A percentile compares a stretch with the other conserved stretches of the same genome.
Evolutionary conservation across 2,888 invertebrate species (phyloP).

Genomic region (Tipula helvola): DNA sequence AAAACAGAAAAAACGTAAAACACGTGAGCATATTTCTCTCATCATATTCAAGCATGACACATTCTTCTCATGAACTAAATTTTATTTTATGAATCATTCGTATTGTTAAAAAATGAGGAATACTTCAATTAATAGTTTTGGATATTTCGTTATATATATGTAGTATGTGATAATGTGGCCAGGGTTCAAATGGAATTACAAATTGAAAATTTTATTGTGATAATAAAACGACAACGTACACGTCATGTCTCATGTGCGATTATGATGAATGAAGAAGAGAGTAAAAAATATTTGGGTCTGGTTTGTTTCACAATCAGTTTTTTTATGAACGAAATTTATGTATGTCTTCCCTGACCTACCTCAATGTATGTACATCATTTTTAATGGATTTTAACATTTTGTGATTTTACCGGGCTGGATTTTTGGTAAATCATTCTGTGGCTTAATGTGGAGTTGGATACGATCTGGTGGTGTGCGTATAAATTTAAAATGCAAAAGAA

Average conservation of each 20-base stretch:
- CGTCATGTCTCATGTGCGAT: neutral
- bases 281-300: neutral
- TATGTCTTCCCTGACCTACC: neutral
- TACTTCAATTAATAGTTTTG: neutral
- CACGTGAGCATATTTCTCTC: neutral
- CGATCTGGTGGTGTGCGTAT: neutral
- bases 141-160: too few relatives aligned
- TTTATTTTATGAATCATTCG: neutral
- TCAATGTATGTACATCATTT: neutral
- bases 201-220: neutral
- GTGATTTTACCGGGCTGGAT: neutral
- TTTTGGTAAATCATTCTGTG: neutral
- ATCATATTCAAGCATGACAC: neutral
- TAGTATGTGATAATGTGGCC: neutral
- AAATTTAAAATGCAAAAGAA: neutral
- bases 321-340: neutral
- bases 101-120: neutral
- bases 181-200: neutral
- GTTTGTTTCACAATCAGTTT: neutral
- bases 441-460: neutral
- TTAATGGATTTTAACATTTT: neutral
- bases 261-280: neutral
- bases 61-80: neutral
- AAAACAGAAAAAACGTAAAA: neutral
- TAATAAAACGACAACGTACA: neutral